A percentile compares a stretch with the other conserved stretches of the same genome.
Conservation (phyloP, 1,140 invertebrate genomes). For the Bombus haemorrhoidalis region DNA sequence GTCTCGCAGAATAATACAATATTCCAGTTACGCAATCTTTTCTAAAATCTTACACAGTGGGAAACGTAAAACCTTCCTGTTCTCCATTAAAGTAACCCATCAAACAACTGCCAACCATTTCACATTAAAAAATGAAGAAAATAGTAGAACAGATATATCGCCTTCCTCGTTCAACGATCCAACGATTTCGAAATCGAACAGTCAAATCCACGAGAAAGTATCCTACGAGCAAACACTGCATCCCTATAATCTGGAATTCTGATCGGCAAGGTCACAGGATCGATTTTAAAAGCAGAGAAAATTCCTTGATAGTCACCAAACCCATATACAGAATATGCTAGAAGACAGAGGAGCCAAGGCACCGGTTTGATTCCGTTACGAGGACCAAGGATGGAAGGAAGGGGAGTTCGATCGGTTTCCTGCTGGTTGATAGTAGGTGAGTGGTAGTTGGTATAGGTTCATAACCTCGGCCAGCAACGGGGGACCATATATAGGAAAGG, state of each 20-base stretch:
- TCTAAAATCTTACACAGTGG: no score
- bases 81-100: no score
- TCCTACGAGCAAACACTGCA: no score
- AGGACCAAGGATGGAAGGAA: conserved; percentile 31
- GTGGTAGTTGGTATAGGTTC: conserved; percentile 60
- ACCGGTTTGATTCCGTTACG: conserved; percentile 45
- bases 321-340: not conserved
- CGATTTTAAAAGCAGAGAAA: not conserved
- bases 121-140: no score
- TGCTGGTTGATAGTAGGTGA: conserved; percentile 9
- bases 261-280: conserved; percentile 5
- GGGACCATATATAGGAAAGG: conserved; percentile 18
- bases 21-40: no score
- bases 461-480: conserved; percentile 58
- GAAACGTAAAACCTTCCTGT: no score
- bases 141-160: no score
- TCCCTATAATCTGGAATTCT: not conserved
- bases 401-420: conserved; percentile 16
- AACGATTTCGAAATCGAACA: no score
- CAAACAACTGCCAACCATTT: no score
- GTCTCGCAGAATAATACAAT: no score
- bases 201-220: no score
- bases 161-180: no score
- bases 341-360: not conserved
- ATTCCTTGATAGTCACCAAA: not conserved